Percentiles rank a stretch among this genome's conserved stretches.
Evolutionary conservation across 2,888 invertebrate species (phyloP).

Genomic region (Drosophila austrosaltans): DNA sequence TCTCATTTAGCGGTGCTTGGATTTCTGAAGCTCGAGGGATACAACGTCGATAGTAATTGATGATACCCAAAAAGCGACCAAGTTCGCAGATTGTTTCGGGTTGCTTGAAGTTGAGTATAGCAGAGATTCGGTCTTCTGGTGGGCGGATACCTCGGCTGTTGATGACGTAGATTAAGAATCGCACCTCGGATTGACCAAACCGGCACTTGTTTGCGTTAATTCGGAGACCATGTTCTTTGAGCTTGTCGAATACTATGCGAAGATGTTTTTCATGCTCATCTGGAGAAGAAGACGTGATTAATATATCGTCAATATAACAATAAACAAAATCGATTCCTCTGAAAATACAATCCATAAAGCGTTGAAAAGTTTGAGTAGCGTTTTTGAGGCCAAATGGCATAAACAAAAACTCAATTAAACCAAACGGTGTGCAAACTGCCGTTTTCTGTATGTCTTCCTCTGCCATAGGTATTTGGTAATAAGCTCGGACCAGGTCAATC

Average conservation of each 20-base stretch:
- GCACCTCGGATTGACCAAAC: too few relatives aligned
- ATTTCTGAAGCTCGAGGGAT: constrained; percentile 2
- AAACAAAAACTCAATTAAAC: not conserved
- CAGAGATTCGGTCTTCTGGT: not conserved
- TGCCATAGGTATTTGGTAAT: too few relatives aligned
- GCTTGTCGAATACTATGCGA: too few relatives aligned
- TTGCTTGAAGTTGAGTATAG: not conserved
- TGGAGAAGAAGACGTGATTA: too few relatives aligned
- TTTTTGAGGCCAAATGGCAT: not conserved
- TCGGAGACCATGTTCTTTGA: too few relatives aligned
- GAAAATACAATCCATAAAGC: not conserved
- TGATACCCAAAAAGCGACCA: not conserved
- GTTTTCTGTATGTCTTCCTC: not conserved
- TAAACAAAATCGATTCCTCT: constrained; percentile 1
- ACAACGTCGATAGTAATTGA: constrained; percentile 14
- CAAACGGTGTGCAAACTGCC: not conserved
- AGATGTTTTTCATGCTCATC: too few relatives aligned
- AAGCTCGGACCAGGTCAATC: too few relatives aligned
- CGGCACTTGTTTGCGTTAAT: too few relatives aligned
- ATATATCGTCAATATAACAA: not conserved
- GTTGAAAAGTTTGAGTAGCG: not conserved
- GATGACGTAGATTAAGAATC: too few relatives aligned
- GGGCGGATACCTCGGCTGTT: too few relatives aligned
- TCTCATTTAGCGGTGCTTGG: not conserved
- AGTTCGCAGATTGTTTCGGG: not conserved